Evolutionary conservation across 1,140 invertebrate genomes (phyloP).

Genomic region (Aplysia californica): DNA sequence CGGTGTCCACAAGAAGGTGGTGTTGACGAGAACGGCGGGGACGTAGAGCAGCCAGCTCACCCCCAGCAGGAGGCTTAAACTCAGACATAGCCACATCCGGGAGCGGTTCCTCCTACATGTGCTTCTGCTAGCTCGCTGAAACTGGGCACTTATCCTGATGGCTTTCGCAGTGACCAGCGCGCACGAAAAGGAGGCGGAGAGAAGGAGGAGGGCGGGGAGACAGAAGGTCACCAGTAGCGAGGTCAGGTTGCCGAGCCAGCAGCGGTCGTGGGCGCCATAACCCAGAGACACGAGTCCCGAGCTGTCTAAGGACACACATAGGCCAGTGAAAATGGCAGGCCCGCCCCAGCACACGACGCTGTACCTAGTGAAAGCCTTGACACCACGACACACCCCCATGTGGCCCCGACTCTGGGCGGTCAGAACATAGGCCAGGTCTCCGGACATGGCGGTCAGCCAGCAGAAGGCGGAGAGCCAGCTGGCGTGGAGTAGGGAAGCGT

Average conservation of each 20-base stretch:
- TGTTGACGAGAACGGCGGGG: slow-evolving; percentile 32
- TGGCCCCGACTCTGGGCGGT: slow-evolving; percentile 36
- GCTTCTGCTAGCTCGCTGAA: slow-evolving; percentile 40
- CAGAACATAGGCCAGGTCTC: slow-evolving; percentile 74
- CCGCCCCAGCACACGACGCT: background rate
- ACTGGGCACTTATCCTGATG: slow-evolving; percentile 51
- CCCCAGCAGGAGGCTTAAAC: slow-evolving; percentile 63
- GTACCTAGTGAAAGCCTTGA: background rate
- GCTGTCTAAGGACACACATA: slow-evolving; percentile 2
- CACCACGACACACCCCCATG: background rate
- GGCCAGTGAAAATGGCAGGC: background rate
- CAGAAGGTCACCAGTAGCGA: slow-evolving; percentile 49
- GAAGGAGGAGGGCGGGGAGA: slow-evolving; percentile 47
- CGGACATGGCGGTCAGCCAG: slow-evolving; percentile 72
- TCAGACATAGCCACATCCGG: slow-evolving; percentile 68
- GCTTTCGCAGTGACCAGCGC: slow-evolving; percentile 59
- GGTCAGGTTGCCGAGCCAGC: slow-evolving; percentile 62
- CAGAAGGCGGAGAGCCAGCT: slow-evolving; percentile 70
- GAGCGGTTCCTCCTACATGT: slow-evolving; percentile 37
- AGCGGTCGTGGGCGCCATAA: slow-evolving; percentile 32
- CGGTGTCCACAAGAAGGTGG: slow-evolving; percentile 31
- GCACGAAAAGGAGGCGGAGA: slow-evolving; percentile 46
- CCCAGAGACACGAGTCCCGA: background rate
- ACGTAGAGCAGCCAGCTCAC: slow-evolving; percentile 59
- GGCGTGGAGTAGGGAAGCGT: slow-evolving; percentile 68